Conservation (phyloP, 1,140 invertebrate species). For the Euwallacea similis region DNA sequence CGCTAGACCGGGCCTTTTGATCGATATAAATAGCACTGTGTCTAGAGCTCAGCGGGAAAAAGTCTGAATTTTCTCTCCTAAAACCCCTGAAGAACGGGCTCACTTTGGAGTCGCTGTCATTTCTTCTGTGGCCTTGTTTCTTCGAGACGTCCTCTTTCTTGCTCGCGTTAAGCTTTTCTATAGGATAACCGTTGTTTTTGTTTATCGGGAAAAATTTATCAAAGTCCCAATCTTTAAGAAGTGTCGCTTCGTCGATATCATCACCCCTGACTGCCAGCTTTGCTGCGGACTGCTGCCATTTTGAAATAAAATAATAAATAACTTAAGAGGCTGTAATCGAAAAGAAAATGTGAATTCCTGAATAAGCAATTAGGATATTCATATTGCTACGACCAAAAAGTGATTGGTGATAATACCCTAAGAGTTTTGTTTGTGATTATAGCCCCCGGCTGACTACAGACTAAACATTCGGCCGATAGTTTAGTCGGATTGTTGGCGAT, state of each 20-base stretch:
- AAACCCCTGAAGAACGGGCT: slow-evolving; percentile 75
- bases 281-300: slow-evolving; percentile 49
- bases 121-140: slow-evolving; percentile 60
- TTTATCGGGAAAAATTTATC: slow-evolving; percentile 74
- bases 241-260: slow-evolving; percentile 70
- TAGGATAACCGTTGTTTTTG: slow-evolving; percentile 52
- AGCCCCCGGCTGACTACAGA: too few species aligned
- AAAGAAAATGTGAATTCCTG: background rate
- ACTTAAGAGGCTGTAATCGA: slow-evolving; percentile 6
- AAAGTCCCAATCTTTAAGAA: slow-evolving; percentile 82
- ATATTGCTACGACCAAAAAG: background rate
- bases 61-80: slow-evolving; percentile 77
- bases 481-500: too few species aligned
- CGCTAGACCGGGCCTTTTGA: slow-evolving; percentile 60
- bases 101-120: slow-evolving; percentile 70
- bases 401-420: too few species aligned
- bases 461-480: too few species aligned
- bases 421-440: too few species aligned
- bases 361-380: background rate
- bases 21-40: slow-evolving; percentile 72
- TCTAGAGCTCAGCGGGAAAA: slow-evolving; percentile 69
- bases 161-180: slow-evolving; percentile 50
- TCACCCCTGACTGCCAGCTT: slow-evolving; percentile 47
- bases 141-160: slow-evolving; percentile 48
- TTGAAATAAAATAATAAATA: slow-evolving; percentile 1